Evolutionary conservation across 2,797 vertebrate genomes (phyloP), one percentile per base, ranked within the genome.

Genomic region (Enteromius thamalakanensis): DNA sequence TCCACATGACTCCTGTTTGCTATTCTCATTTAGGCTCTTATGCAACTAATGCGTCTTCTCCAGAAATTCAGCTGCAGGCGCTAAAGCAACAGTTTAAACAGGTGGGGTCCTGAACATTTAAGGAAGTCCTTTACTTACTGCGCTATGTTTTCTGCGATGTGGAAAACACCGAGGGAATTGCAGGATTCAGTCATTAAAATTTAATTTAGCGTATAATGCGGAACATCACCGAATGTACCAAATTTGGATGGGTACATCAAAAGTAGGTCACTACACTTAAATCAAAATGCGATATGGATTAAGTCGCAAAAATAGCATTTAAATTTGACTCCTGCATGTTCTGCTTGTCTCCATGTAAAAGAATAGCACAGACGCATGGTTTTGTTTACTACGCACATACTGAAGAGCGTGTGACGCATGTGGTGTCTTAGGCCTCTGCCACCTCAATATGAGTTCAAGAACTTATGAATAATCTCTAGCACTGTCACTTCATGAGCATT

Each of bases 1-100:
- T 82, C 74, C 67, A 85, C 76, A 82, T 45, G 82, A 87, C 71
- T 77, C 45, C 64, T 80, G 62, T 76, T 82, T 68, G 67, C 80
- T 68, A 80, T 80, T 82, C 8, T 76, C 65, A 76, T 60, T 80
- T 14, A 53, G 26, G 64, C 34, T 76, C 45, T 80, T 69, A 64
- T 53, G 29, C n/a, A 85, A 79, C 58, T 47, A 68, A 76, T 67
- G 55, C 8, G 45, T 55, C 64, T 86, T 32, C 10, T 67, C 29
- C 17, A 1, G n/a, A 45, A n/a, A 60, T 53, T 79, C 53, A 80
- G 40, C 68, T 49, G 34, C 17, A 67, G 64, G 32, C 51, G 2
- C 71, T 60, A n/a, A 81, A 81, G 42, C 62, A 69, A 55, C 51
- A 69, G 70, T 64, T n/a, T 45, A 68, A 17, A 40, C 17, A 60